Evolutionary conservation across 2,797 vertebrate genomes (phyloP).

Genomic region (Zalophus californianus): DNA sequence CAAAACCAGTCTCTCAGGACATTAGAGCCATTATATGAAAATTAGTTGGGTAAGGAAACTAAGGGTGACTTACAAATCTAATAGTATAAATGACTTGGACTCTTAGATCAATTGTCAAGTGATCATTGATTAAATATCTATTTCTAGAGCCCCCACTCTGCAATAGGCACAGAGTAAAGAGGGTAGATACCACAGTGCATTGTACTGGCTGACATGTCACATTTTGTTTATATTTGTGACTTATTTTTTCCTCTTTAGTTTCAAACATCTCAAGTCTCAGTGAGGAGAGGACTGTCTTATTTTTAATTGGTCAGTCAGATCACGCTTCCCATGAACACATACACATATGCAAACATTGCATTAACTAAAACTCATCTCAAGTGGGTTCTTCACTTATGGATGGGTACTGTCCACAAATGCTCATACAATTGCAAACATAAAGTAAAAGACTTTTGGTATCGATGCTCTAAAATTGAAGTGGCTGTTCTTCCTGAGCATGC

Average conservation of each 20-base stretch:
- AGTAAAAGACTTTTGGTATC: neutral
- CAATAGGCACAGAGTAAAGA: neutral
- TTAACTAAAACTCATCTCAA: neutral
- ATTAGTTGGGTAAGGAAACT: neutral
- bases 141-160: neutral
- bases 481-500: neutral
- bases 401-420: neutral
- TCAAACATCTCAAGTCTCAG: neutral
- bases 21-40: neutral
- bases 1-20: neutral
- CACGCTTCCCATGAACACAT: neutral
- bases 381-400: neutral
- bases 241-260: neutral
- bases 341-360: neutral
- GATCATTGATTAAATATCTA: neutral
- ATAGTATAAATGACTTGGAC: neutral
- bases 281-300: neutral
- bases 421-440: neutral
- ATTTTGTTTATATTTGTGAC: neutral
- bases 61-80: neutral
- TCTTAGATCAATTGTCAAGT: neutral
- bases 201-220: too few species aligned
- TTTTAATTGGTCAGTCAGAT: neutral
- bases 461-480: neutral
- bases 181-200: accelerated